These are phyloP conservation scores for Endotricha flammealis DNA, from an alignment of 2,888 invertebrate species.

Conservation along the genomic window DNA sequence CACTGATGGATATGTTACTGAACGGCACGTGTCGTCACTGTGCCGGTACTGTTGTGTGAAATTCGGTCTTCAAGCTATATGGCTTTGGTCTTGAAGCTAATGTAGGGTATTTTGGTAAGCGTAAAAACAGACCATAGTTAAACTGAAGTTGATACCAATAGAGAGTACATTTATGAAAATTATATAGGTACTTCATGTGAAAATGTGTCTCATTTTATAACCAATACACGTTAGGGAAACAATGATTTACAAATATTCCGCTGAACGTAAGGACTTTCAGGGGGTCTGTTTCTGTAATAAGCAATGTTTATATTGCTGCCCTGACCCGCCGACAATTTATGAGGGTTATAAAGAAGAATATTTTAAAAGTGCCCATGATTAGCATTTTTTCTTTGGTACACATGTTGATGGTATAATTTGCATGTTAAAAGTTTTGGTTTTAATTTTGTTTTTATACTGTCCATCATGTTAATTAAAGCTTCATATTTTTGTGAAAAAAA, in stretches of 20 bases:
- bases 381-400: constrained; percentile 43
- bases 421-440: constrained; percentile 30
- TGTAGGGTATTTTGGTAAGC: too few species aligned
- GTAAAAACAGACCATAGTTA: too few species aligned
- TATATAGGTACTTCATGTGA: too few species aligned
- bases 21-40: too few species aligned
- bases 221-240: too few species aligned
- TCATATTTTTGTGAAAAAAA: constrained; percentile 8
- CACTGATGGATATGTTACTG: too few species aligned
- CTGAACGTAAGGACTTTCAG: background rate
- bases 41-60: too few species aligned
- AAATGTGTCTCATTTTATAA: too few species aligned
- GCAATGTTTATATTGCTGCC: constrained; percentile 11
- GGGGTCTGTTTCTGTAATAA: constrained; percentile 9
- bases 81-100: too few species aligned
- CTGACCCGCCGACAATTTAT: constrained; percentile 26
- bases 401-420: constrained; percentile 38
- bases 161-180: too few species aligned
- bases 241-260: constrained; percentile 3
- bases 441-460: constrained; percentile 24
- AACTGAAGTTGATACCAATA: too few species aligned
- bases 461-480: constrained; percentile 17
- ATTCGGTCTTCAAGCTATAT: too few species aligned
- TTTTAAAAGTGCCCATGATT: constrained; percentile 32
- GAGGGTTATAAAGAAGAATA: constrained; percentile 33